Evolutionary conservation across 1,140 invertebrate genomes (phyloP), one percentile per base, ranked within the genome.

Genomic region (Anthonomus grandis): DNA sequence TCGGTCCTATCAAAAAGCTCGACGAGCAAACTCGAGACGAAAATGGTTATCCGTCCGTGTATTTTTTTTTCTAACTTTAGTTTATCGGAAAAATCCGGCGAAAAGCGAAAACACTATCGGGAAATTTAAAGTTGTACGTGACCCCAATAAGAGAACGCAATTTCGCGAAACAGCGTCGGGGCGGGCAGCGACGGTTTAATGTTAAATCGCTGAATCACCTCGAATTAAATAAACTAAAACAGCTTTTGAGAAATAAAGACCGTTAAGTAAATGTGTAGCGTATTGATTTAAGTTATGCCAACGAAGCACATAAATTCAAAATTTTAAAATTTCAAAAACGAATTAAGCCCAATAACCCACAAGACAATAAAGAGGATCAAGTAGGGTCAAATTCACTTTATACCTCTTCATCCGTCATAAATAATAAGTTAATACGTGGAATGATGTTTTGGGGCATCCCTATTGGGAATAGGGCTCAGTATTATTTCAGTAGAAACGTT

Each of bases 121-220:
- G 25, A 54, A 54, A 54, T 54, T 54, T 54, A 54, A 54, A 54
- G 41, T 54, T 54, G 39, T 54, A 54, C 51, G 51, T 54, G 51
- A 54, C 51, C 51, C 41, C 51, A 54, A 54, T 54, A 44, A 54
- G 51, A n/a, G 41, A 54, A 54, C 51, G 41, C 51, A 54, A 54
- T 54, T 54, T 54, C 51, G 41, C 23, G 51, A 45, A 54, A 54
- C 41, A 54, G 37, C 37, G 36, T 51, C 36, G 41, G 36, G 41
- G 51, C 39, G 51, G 39, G 36, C 41, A 19, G 41, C 31, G 41
- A 41, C 39, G 51, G 39, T 54, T 54, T 54, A 54, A 45, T 31
- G 6, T 52, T 52, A 52, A 52, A 52, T 13, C 49, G 49, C 49
- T 52, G 49, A 52, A 39, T 52, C 49, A 41, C 49, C 49, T 25